A percentile compares a stretch with the other conserved stretches of the same genome.
These are phyloP conservation scores for Cheilosia vulpina DNA, from an alignment of 2,888 invertebrate genomes.

Conservation along the genomic window DNA sequence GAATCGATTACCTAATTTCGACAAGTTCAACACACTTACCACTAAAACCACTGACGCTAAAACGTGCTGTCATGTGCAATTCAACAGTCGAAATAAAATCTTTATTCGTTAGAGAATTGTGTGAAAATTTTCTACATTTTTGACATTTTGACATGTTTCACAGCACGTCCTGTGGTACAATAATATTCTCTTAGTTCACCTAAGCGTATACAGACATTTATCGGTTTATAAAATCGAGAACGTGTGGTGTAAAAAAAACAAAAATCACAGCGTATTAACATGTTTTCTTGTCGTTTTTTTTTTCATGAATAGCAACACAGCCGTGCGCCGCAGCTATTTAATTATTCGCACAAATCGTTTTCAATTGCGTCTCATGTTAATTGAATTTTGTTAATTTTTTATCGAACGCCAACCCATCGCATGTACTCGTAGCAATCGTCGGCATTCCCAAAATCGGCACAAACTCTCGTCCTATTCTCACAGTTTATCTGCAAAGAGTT, in stretches of 20 bases:
- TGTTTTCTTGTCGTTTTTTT: not conserved
- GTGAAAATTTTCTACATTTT: too few species aligned
- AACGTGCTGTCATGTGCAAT: too few species aligned
- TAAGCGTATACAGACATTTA: not conserved
- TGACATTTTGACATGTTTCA: too few species aligned
- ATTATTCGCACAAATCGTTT: slow-evolving; percentile 32
- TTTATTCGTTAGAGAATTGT: too few species aligned
- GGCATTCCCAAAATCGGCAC: not conserved
- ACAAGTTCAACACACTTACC: too few species aligned
- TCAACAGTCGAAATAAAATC: too few species aligned
- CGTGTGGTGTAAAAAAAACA: not conserved
- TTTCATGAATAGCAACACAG: not conserved
- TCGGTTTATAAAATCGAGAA: not conserved
- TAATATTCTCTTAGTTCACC: not conserved
- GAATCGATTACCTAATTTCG: too few species aligned
- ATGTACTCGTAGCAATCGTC: not conserved
- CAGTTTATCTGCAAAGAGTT: not conserved
- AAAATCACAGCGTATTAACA: not conserved
- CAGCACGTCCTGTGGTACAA: not conserved
- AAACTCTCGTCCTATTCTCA: not conserved
- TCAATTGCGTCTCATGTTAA: slow-evolving; percentile 28
- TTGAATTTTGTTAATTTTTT: slow-evolving; percentile 24
- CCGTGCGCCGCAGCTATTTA: not conserved
- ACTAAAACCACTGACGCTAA: too few species aligned
- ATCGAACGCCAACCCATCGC: slow-evolving; percentile 1